Base-by-base conservation (phyloP, 2,113 vertebrate genomes). In the Alligator sinensis region DNA sequence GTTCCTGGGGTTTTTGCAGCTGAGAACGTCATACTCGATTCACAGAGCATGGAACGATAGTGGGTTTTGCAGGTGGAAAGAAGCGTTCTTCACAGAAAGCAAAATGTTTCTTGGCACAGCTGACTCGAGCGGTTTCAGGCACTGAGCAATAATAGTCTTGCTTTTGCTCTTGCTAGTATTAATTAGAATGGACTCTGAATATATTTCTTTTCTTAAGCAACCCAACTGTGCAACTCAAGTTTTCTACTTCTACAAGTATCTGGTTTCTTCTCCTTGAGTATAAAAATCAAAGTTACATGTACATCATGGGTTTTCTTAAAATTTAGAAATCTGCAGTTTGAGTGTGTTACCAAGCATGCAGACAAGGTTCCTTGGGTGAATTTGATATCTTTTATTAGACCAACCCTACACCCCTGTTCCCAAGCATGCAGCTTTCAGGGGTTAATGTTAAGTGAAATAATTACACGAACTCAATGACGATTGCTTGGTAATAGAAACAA, bases 391-490 rank as follows among this genome's bases (percentile, higher is more conserved):
- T 34, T 34, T 34, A 34, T 34, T 34, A 34, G 34, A 34, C 34
- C 34, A 34, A 34, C 34, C 34, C 34, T 34, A 34, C 34, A 34
- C 34, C 34, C 4, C 34, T 78, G 85, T 90, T 93, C 86, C 72
- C 95, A 90, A 95, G 24, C 47, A 74, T 89, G 54, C 21, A 28
- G 57, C 2, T 92, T 91, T 80, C 79, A 38, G 89, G 58, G 77
- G 76, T 93, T 94, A 96, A 92, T 83, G 27, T 93, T 95, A 95
- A 96, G 77, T 91, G 91, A 94, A 97, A 96, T 77, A 91, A 92
- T 94, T 93, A 91, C 95, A 76, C 55, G 81, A 83, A 18, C 12
- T 87, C 87, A 78, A 61, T 82, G 84, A 94, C 95, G 34, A 94
- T 19, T 79, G 24, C 76, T 93, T 66, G 9, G 24, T 70, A 96